phyloP scores from a whole-genome alignment of 2,797 vertebrate genomes.

The Propithecus deckenii region DNA sequence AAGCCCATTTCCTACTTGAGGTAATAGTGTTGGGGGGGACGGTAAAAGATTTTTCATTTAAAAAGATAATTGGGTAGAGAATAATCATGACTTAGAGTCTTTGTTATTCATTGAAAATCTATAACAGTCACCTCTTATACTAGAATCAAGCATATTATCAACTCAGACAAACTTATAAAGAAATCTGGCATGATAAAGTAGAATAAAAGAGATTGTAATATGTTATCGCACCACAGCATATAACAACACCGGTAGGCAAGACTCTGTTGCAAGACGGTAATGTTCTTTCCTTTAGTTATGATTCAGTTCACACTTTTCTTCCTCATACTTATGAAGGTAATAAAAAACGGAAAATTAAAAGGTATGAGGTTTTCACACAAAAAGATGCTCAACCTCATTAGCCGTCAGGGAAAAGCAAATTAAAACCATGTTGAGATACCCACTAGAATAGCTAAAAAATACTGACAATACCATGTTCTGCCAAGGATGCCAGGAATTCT shows the following conservation, averaged over 20 bases:
- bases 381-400: neutral
- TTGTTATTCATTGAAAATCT: constrained; percentile 48
- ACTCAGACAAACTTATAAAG: constrained; percentile 48
- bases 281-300: neutral
- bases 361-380: neutral
- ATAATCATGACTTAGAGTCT: constrained; percentile 44
- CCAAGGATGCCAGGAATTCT: neutral
- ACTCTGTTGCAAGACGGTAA: neutral
- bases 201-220: neutral
- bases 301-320: neutral
- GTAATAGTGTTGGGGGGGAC: neutral
- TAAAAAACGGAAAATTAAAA: neutral
- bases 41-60: constrained; percentile 1
- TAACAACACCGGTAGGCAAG: neutral
- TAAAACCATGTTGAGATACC: neutral
- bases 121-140: neutral
- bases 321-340: neutral
- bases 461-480: neutral
- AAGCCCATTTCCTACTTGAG: neutral
- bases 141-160: neutral
- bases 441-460: neutral
- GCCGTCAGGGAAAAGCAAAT: neutral
- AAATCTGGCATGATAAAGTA: neutral
- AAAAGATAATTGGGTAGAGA: constrained; percentile 38
- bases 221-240: neutral